phyloP scores from a whole-genome alignment of 2,113 vertebrate genomes.

The Choloepus hoffmanni region DNA sequence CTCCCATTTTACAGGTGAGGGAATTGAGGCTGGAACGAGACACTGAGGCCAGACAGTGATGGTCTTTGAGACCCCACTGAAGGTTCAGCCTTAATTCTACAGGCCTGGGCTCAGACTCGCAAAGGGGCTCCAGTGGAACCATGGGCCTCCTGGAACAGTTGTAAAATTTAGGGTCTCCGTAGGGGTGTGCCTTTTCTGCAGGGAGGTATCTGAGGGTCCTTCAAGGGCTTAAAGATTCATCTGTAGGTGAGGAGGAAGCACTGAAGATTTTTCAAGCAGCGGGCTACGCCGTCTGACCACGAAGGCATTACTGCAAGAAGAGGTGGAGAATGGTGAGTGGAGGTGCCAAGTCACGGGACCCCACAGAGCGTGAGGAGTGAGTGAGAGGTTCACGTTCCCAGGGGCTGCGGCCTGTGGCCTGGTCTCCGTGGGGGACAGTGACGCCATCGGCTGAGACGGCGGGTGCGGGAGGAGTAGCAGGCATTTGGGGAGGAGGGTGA shows the following conservation, averaged over 20 bases:
- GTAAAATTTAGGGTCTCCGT: not conserved
- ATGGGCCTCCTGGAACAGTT: not conserved
- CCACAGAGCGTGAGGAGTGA: not conserved
- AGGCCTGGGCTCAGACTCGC: not conserved
- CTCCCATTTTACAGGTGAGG: not conserved
- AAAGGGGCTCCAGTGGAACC: rapidly evolving
- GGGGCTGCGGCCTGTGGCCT: not conserved
- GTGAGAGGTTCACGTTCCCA: not conserved
- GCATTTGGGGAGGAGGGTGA: too few species aligned
- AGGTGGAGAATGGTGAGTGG: not conserved
- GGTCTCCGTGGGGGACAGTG: not conserved
- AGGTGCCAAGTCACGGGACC: not conserved
- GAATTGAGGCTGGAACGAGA: not conserved
- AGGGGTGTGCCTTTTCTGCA: rapidly evolving
- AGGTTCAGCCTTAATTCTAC: not conserved
- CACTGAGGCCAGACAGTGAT: not conserved
- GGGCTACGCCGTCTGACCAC: not conserved
- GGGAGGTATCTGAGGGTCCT: not conserved
- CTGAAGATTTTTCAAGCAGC: not conserved
- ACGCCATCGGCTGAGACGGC: rapidly evolving
- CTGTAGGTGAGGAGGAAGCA: not conserved
- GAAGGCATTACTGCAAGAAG: not conserved
- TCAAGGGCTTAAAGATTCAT: not conserved
- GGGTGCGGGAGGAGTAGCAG: rapidly evolving
- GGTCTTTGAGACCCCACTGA: too few species aligned